Evolutionary conservation across 2,888 invertebrate genomes (phyloP).

Genomic region (Pammene aurita): DNA sequence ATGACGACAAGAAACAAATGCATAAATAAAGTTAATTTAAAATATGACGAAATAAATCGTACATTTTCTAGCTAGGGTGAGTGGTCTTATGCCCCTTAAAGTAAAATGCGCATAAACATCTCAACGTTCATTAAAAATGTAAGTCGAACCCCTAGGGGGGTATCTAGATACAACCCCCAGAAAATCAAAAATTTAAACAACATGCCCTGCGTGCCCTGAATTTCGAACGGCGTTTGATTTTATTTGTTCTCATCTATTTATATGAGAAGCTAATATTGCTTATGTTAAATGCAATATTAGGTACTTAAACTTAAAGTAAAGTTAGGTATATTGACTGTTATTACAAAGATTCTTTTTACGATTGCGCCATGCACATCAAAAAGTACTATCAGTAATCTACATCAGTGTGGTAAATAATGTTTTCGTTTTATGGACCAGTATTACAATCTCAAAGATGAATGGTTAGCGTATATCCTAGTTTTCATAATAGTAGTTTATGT

Average conservation of each 20-base stretch:
- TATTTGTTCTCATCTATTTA: slow-evolving; percentile 16
- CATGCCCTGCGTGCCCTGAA: slow-evolving; percentile 35
- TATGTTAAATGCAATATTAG: too few relatives aligned
- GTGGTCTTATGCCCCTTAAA: not conserved
- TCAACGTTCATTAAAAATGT: slow-evolving; percentile 37
- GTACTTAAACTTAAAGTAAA: too few relatives aligned
- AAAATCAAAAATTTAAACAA: slow-evolving; percentile 40
- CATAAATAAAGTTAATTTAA: slow-evolving; percentile 1
- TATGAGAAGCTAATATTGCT: not conserved
- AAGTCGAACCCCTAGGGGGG: slow-evolving; percentile 26
- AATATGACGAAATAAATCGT: slow-evolving; percentile 8
- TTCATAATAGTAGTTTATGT: too few relatives aligned
- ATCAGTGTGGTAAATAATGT: too few relatives aligned
- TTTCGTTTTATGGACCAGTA: too few relatives aligned
- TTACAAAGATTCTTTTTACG: too few relatives aligned
- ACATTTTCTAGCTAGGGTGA: slow-evolving; percentile 8
- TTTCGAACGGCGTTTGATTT: slow-evolving; percentile 32
- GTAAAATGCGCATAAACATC: slow-evolving; percentile 24
- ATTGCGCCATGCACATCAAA: too few relatives aligned
- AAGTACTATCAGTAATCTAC: too few relatives aligned
- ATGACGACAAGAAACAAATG: not conserved
- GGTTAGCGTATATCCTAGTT: too few relatives aligned
- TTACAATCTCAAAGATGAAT: too few relatives aligned
- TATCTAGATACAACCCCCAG: slow-evolving; percentile 8
- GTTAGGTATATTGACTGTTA: too few relatives aligned